These are phyloP conservation scores for Ashinkailepas kermadecensis DNA, from an alignment of 2,888 invertebrate species.

Conservation along the genomic window DNA sequence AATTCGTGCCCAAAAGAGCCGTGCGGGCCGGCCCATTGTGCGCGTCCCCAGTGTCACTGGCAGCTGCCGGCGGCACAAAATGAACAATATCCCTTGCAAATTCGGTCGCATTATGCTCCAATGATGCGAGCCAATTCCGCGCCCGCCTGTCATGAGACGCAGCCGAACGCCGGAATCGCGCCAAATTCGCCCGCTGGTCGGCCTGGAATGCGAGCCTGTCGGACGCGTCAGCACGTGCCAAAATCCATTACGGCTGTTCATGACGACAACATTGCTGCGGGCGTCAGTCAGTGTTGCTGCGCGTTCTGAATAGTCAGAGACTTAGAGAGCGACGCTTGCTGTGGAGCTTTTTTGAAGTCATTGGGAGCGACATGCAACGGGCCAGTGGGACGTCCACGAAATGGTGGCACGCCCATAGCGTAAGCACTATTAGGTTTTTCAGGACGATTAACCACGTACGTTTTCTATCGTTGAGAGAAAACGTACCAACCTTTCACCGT, in stretches of 20 bases:
- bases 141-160: neutral
- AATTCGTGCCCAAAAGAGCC: neutral
- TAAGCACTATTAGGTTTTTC: too few species aligned
- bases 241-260: neutral
- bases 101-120: slow-evolving; percentile 5
- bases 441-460: too few species aligned
- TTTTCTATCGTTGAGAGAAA: too few species aligned
- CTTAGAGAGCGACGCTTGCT: too few species aligned
- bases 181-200: neutral
- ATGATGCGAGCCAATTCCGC: neutral
- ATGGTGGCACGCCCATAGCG: too few species aligned
- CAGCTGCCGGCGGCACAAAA: slow-evolving; percentile 1
- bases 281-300: too few species aligned
- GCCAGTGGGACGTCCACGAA: too few species aligned
- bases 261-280: too few species aligned
- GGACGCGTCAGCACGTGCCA: neutral
- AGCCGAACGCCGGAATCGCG: neutral
- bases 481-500: too few species aligned
- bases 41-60: neutral
- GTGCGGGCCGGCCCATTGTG: neutral
- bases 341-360: too few species aligned
- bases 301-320: too few species aligned
- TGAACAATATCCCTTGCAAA: slow-evolving; percentile 14
- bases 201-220: neutral
- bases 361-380: too few species aligned